Evolutionary conservation across 2,113 vertebrate genomes (phyloP).

Genomic region (Mustela lutreola): DNA sequence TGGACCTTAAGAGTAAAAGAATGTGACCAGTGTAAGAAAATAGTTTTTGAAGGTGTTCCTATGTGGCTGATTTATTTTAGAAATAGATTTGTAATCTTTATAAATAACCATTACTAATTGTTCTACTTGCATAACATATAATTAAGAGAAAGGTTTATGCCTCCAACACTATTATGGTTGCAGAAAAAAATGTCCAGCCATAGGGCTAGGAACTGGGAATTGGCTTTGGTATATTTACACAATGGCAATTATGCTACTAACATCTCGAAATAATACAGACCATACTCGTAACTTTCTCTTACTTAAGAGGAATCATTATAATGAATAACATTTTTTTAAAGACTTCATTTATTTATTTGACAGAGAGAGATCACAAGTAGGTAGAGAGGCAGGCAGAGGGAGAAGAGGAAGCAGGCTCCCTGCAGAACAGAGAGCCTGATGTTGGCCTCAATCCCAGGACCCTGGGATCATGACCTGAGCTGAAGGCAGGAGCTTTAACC

Average conservation of each 20-base stretch:
- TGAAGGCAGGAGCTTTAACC: too few relatives aligned
- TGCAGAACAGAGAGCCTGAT: too few relatives aligned
- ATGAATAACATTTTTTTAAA: background rate
- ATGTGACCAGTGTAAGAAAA: background rate
- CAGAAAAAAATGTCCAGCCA: conserved; percentile 55
- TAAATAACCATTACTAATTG: conserved; percentile 58
- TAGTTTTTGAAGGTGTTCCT: background rate
- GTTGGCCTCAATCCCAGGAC: too few relatives aligned
- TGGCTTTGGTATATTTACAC: conserved; percentile 41
- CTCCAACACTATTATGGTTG: background rate
- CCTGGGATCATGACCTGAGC: too few relatives aligned
- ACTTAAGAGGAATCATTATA: conserved; percentile 43
- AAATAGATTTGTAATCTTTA: conserved; percentile 64
- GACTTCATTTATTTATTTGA: too few relatives aligned
- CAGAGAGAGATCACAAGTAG: too few relatives aligned
- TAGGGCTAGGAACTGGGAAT: conserved; percentile 11
- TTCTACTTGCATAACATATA: conserved; percentile 38
- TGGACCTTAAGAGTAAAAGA: conserved; percentile 27
- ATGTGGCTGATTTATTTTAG: conserved; percentile 47
- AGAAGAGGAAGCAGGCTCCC: too few relatives aligned
- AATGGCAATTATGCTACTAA: conserved; percentile 44
- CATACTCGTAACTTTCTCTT: background rate
- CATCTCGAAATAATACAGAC: conserved; percentile 6
- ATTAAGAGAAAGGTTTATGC: conserved; percentile 52
- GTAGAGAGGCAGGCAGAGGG: too few relatives aligned